A percentile compares a stretch with the other conserved stretches of the same genome.
These are phyloP conservation scores for Eristalis intricaria DNA, from an alignment of 2,888 invertebrate genomes.

Conservation along the genomic window DNA sequence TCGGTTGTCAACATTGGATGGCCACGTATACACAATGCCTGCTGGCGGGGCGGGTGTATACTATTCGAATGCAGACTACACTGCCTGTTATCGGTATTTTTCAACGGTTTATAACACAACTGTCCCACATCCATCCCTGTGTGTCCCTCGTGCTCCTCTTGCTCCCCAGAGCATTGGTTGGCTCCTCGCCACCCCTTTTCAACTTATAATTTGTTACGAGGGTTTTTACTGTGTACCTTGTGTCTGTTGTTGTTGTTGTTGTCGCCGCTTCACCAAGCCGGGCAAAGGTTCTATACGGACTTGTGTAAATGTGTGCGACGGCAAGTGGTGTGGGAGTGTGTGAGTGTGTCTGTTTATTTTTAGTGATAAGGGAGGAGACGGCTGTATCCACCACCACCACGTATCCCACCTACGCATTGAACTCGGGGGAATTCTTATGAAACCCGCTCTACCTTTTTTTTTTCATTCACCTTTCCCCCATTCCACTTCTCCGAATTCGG, in stretches of 20 bases:
- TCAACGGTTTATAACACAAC: conserved; percentile 66
- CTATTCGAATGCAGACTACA: conserved; percentile 43
- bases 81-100: conserved; percentile 55
- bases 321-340: not conserved
- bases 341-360: conserved; percentile 46
- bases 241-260: conserved; percentile 13
- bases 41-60: conserved; percentile 22
- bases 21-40: conserved; percentile 45
- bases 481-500: not conserved
- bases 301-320: not conserved
- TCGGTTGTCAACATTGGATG: conserved; percentile 32
- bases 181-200: conserved; percentile 38
- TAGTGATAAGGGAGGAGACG: conserved; percentile 49
- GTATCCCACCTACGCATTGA: conserved; percentile 67
- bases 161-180: not conserved
- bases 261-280: conserved; percentile 22
- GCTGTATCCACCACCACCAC: conserved; percentile 53
- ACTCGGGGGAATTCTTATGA: conserved; percentile 50
- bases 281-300: conserved; percentile 19
- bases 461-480: not conserved
- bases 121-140: conserved; percentile 49
- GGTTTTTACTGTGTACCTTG: not conserved
- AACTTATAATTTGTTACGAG: conserved; percentile 50
- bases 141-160: not conserved
- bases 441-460: conserved; percentile 14